Evolutionary conservation across 2,113 vertebrate species (phyloP).

Genomic region (Myrmecophaga tridactyla): DNA sequence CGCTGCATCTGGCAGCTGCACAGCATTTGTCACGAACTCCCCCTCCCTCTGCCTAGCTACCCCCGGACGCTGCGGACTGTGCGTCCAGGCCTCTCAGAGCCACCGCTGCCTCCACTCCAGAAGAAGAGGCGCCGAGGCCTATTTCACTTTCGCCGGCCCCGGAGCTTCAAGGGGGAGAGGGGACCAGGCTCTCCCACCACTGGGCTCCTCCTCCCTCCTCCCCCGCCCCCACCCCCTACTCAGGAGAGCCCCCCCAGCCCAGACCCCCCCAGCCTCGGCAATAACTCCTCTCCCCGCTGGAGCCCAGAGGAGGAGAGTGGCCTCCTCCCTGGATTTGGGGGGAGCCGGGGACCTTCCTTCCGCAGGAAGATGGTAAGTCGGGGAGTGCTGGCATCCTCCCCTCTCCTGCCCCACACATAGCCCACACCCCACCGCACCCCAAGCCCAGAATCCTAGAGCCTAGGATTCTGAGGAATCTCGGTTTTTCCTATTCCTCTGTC

Average conservation of each 20-base stretch:
- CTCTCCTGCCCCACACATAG: not conserved
- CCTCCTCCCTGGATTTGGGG: slow-evolving; percentile 80
- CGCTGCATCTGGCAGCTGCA: not conserved
- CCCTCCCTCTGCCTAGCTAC: slow-evolving; percentile 62
- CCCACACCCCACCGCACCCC: not conserved
- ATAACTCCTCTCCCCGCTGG: slow-evolving; percentile 72
- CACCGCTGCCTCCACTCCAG: slow-evolving; percentile 71
- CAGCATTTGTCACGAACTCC: not conserved
- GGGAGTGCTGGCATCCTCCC: rapidly evolving
- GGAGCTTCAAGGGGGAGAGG: slow-evolving; percentile 79
- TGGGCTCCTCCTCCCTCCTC: slow-evolving; percentile 75
- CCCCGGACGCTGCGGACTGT: slow-evolving; percentile 73
- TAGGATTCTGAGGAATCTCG: not conserved
- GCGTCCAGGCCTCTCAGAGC: slow-evolving; percentile 63
- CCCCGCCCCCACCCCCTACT: slow-evolving; percentile 69
- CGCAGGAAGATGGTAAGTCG: slow-evolving; percentile 48
- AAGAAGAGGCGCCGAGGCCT: slow-evolving; percentile 81
- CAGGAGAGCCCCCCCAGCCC: slow-evolving; percentile 70
- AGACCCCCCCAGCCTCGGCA: slow-evolving; percentile 66
- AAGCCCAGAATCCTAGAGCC: not conserved
- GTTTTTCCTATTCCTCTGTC: not conserved
- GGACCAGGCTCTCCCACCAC: slow-evolving; percentile 70
- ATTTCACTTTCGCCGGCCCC: slow-evolving; percentile 81
- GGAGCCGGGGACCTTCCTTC: slow-evolving; percentile 60
- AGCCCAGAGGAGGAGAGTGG: slow-evolving; percentile 77